Evolutionary conservation across 2,888 invertebrate genomes (phyloP).

Genomic region (Dasypogon diadema): DNA sequence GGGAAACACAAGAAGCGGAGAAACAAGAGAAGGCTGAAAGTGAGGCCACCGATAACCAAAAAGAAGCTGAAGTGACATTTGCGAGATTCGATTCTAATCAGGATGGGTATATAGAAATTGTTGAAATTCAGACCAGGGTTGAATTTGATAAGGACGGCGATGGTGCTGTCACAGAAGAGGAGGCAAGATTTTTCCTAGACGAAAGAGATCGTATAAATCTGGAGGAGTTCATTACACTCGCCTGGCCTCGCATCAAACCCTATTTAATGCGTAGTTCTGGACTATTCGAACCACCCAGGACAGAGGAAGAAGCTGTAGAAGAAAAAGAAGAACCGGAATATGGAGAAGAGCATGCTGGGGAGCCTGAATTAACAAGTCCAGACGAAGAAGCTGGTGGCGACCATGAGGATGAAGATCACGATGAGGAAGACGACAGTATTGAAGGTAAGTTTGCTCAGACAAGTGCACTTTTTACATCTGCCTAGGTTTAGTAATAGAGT

Average conservation of each 20-base stretch:
- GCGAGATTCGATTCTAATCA: conserved; percentile 82
- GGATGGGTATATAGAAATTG: conserved; percentile 79
- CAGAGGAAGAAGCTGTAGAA: conserved; percentile 63
- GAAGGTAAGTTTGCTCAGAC: background rate
- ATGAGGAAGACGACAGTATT: conserved; percentile 3
- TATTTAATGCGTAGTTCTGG: conserved; percentile 82
- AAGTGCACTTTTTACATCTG: too few species aligned
- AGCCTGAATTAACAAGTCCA: conserved; percentile 53
- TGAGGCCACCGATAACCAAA: conserved; percentile 71
- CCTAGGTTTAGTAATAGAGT: background rate
- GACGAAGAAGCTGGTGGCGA: conserved; percentile 59
- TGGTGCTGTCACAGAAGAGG: conserved; percentile 89
- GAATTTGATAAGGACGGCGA: conserved; percentile 91
- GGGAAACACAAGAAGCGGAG: conserved; percentile 76
- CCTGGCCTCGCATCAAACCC: conserved; percentile 86
- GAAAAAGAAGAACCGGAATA: conserved; percentile 60
- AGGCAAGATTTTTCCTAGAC: conserved; percentile 81
- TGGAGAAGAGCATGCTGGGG: conserved; percentile 59
- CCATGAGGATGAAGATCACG: background rate
- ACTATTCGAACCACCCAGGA: conserved; percentile 73
- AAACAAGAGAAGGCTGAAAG: conserved; percentile 72
- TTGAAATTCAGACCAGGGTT: conserved; percentile 78
- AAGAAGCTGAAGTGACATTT: conserved; percentile 82
- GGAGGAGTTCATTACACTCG: conserved; percentile 76
- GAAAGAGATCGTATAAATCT: conserved; percentile 77